Evolutionary conservation across 2,797 vertebrate genomes (phyloP), one percentile per base, ranked within the genome.

Genomic region (Antrozous pallidus): DNA sequence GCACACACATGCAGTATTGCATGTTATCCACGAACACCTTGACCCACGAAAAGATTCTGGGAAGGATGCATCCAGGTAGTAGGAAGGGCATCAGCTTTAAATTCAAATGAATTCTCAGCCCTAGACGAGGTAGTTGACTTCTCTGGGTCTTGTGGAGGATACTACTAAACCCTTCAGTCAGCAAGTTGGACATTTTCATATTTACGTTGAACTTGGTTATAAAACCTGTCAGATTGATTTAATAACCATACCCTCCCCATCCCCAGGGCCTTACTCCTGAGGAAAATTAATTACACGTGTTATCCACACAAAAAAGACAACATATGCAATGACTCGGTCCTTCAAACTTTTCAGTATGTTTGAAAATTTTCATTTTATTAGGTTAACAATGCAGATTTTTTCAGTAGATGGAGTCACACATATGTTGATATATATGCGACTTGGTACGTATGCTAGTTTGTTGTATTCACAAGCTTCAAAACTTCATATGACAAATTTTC

Each of bases 241-340:
- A 90, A 88, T 75, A 70, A 69, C 16, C 51, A n/a, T 58, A 75
- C 2, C 12, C 38, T 47, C 22, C 14, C 47, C 13, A 47, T 5
- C 20, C 8, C 8, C 38, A 84, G 13, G 56, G 22, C 40, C 42
- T 71, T 74, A 75, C n/a, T 40, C 40, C 26, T 81, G 77, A 26
- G 91, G 69, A 90, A 94, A 90, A 90, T 63, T 49, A 93, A 70
- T 77, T 77, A 92, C 73, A 87, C 54, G 28, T 81, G 28, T n/a
- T 82, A 20, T 70, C 28, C 38, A 79, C 47, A 75, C 51, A 73
- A 45, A 83, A 54, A 63, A 42, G 70, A 38, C n/a, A 90, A 63
- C n/a, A 87, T n/a, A 56, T 36, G 45, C 63, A 86, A 54, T 47
- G 78, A 74, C 78, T 88, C 45, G 45, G 8, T 90, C 82, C 49